Evolutionary conservation across 1,140 invertebrate species (phyloP).

Genomic region (Halesus radiatus): DNA sequence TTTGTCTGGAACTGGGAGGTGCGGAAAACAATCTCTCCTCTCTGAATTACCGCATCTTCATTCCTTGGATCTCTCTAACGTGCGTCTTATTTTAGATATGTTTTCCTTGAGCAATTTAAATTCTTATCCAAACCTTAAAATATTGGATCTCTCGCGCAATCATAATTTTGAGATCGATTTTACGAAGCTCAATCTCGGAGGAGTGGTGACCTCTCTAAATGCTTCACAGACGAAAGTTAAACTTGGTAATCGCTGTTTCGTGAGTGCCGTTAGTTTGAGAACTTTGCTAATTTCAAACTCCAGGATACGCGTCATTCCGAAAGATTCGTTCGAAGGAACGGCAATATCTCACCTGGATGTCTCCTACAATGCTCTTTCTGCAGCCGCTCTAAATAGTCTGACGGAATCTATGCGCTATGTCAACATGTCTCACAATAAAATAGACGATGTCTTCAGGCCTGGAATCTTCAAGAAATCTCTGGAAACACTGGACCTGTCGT

Average conservation of each 20-base stretch:
- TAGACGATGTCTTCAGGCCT: not conserved
- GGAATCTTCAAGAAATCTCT: not conserved
- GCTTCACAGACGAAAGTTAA: not conserved
- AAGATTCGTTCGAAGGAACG: not conserved
- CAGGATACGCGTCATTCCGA: not conserved
- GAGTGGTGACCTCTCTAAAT: not conserved
- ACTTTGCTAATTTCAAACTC: not conserved
- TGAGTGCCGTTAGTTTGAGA: not conserved
- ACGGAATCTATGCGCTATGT: not conserved
- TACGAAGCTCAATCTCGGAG: not conserved
- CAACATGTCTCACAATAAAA: not conserved
- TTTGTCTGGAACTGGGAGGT: not conserved
- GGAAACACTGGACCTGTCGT: not conserved
- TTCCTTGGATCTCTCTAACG: not conserved
- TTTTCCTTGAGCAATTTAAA: not conserved
- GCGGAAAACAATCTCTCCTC: not conserved
- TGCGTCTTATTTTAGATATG: not conserved
- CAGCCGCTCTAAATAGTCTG: not conserved
- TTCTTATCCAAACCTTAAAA: not conserved
- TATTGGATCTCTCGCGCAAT: not conserved
- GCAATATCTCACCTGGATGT: not conserved
- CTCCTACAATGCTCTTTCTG: not conserved
- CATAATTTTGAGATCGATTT: not conserved
- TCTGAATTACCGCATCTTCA: not conserved
- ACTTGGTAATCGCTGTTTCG: slow-evolving; percentile 1